Evolutionary conservation across 2,888 invertebrate genomes (phyloP).

Genomic region (Scaptodrosophila latifasciaeformis): DNA sequence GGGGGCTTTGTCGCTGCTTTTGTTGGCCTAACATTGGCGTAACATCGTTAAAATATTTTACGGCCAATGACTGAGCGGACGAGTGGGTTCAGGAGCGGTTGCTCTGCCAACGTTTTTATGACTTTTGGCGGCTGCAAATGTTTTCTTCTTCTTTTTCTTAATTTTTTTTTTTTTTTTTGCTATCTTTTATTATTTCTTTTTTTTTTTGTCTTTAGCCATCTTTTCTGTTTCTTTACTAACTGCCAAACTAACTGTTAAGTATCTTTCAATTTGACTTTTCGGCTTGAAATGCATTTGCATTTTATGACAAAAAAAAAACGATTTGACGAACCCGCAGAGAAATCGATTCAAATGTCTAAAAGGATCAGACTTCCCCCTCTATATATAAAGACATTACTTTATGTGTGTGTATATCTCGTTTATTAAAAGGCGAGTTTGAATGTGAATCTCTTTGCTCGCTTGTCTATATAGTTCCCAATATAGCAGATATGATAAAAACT

Average conservation of each 20-base stretch:
- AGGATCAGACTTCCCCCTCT: no score
- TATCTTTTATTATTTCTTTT: neutral
- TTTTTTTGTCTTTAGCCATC: slow-evolving; percentile 11
- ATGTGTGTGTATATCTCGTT: no score
- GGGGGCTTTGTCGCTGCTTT: slow-evolving; percentile 16
- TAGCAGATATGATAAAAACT: no score
- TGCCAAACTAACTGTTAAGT: slow-evolving; percentile 21
- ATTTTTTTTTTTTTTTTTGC: neutral
- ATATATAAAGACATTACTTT: no score
- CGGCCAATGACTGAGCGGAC: slow-evolving; percentile 50
- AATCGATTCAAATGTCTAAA: neutral
- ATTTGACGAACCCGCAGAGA: neutral
- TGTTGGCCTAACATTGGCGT: slow-evolving; percentile 49
- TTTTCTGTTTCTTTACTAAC: slow-evolving; percentile 10
- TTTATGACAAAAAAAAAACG: neutral
- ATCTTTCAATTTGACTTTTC: neutral
- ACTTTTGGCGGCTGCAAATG: slow-evolving; percentile 10
- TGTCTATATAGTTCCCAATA: no score
- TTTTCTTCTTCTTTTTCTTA: neutral
- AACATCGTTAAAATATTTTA: slow-evolving; percentile 67
- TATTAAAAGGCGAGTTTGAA: no score
- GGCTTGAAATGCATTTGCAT: neutral
- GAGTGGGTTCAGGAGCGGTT: slow-evolving; percentile 14
- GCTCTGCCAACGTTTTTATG: slow-evolving; percentile 60
- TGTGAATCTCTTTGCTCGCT: no score